Conservation (phyloP, 2,888 invertebrate genomes). For the Stenolophus ochropezus region DNA sequence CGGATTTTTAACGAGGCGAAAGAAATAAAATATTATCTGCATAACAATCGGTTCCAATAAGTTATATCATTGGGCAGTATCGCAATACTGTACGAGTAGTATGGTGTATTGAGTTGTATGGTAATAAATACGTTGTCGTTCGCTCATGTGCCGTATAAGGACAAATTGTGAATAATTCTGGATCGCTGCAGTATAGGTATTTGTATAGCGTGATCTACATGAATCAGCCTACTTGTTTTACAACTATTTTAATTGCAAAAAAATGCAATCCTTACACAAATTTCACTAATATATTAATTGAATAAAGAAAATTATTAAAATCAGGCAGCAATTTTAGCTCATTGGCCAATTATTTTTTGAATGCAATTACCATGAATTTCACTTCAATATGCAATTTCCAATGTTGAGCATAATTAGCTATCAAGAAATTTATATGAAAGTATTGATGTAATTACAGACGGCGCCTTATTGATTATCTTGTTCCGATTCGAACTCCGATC, state of each 20-base stretch:
- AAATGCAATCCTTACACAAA: too few relatives aligned
- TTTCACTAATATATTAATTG: too few relatives aligned
- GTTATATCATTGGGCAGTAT: background rate
- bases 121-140: constrained; percentile 28
- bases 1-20: background rate
- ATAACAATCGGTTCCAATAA: background rate
- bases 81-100: background rate
- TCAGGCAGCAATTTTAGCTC: too few relatives aligned
- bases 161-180: constrained; percentile 45
- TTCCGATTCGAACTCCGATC: too few relatives aligned
- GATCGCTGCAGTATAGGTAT: constrained; percentile 7
- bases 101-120: constrained; percentile 42
- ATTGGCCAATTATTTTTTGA: too few relatives aligned
- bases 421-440: too few relatives aligned
- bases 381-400: too few relatives aligned
- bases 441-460: too few relatives aligned
- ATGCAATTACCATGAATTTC: too few relatives aligned
- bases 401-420: too few relatives aligned
- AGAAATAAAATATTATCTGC: background rate
- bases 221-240: background rate
- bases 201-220: constrained; percentile 30
- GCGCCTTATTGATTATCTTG: too few relatives aligned
- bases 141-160: constrained; percentile 21
- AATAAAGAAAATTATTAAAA: too few relatives aligned
- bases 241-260: background rate